Percentiles rank a stretch among this genome's conserved stretches.
phyloP scores from a whole-genome alignment of 1,140 invertebrate species.

The Temnothorax longispinosus region DNA sequence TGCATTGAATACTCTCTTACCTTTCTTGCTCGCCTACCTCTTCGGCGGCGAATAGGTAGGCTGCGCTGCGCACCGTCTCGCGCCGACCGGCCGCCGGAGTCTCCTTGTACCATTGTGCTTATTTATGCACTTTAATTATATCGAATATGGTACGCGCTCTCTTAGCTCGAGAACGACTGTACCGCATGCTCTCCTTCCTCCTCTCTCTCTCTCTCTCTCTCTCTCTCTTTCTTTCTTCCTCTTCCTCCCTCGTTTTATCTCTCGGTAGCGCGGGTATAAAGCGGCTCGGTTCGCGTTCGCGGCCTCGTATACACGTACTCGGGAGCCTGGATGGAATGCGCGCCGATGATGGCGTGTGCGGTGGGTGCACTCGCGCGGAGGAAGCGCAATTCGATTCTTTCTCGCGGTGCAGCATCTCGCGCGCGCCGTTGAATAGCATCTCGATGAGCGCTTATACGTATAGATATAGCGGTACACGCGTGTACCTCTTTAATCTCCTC shows the following conservation, averaged over 20 bases:
- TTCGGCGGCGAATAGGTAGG: conserved; percentile 45
- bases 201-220: no score
- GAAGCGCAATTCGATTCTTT: conserved; percentile 24
- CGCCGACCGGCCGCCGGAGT: conserved; percentile 14
- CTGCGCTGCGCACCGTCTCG: background rate
- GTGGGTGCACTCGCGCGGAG: conserved; percentile 16
- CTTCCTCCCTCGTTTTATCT: background rate
- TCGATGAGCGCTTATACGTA: background rate
- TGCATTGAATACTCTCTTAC: conserved; percentile 82
- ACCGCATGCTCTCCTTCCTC: background rate
- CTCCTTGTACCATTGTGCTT: conserved; percentile 82
- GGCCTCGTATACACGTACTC: background rate
- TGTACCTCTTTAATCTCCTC: conserved; percentile 39
- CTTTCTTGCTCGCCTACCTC: conserved; percentile 73
- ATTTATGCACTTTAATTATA: conserved; percentile 84
- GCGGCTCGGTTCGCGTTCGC: conserved; percentile 5
- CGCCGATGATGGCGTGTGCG: background rate
- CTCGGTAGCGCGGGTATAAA: conserved; percentile 21
- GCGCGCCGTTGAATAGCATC: conserved; percentile 12
- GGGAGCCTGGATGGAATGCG: conserved; percentile 23
- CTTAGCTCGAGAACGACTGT: conserved; percentile 19
- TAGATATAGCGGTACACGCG: background rate
- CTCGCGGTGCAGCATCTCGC: background rate
- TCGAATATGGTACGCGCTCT: conserved; percentile 80
- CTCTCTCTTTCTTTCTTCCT: no score